Evolutionary conservation across 1,140 invertebrate species (phyloP).

Genomic region (Sarcophaga bullata): DNA sequence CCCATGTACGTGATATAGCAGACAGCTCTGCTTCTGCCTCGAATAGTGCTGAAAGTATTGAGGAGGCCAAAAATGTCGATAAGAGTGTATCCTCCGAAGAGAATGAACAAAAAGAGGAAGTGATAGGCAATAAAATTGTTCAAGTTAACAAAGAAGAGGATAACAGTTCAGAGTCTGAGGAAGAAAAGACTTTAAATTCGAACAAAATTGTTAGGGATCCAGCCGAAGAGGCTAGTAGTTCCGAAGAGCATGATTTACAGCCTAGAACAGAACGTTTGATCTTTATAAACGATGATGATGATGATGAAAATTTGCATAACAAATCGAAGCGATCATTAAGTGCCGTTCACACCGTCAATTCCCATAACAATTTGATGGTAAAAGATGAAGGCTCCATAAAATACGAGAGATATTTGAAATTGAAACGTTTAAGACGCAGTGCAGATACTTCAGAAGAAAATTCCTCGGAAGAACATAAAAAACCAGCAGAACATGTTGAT

Average conservation of each 20-base stretch:
- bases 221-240: background rate
- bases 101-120: background rate
- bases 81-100: no score
- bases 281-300: background rate
- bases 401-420: constrained; percentile 7
- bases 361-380: background rate
- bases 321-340: background rate
- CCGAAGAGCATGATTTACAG: background rate
- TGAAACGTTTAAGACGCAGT: constrained; percentile 8
- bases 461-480: background rate
- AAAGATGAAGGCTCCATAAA: constrained; percentile 18
- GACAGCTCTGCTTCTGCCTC: no score
- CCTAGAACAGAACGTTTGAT: background rate
- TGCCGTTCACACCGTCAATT: background rate
- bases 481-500: background rate
- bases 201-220: background rate
- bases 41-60: no score
- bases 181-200: background rate
- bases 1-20: background rate
- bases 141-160: background rate
- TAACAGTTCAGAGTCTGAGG: background rate
- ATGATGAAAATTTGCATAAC: background rate
- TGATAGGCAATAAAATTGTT: background rate
- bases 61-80: no score
- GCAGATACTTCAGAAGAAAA: constrained; percentile 2